These are phyloP conservation scores for Channa argus DNA, from an alignment of 2,113 vertebrate genomes.

Conservation along the genomic window DNA sequence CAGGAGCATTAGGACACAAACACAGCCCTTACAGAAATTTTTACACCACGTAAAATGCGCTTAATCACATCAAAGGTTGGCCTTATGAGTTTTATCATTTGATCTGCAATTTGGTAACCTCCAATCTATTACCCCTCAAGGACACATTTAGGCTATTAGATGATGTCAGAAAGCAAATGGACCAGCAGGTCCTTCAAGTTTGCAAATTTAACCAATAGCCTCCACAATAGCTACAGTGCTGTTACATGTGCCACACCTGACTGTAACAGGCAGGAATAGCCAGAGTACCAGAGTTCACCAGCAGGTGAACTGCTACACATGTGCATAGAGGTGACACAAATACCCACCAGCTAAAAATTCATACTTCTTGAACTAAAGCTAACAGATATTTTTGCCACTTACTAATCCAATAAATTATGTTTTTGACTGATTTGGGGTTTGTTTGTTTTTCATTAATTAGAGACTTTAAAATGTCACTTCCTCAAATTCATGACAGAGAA, in stretches of 20 bases:
- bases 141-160: conserved; percentile 22
- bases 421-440: too few species aligned
- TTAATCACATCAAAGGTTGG: background rate
- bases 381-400: background rate
- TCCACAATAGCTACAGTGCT: background rate
- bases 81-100: background rate
- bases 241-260: conserved; percentile 28
- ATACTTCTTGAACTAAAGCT: background rate
- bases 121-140: background rate
- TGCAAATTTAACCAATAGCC: background rate
- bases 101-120: too few species aligned
- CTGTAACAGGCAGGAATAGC: background rate
- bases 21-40: background rate
- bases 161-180: conserved; percentile 27
- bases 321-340: background rate
- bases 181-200: conserved; percentile 64
- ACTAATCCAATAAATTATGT: background rate
- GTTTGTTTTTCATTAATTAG: background rate
- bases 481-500: background rate
- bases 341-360: background rate
- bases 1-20: background rate
- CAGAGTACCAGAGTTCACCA: background rate
- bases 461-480: background rate
- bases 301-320: background rate
- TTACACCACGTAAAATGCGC: too few species aligned